Base-by-base conservation (phyloP, 2,113 vertebrate species). In the Corydoras sp. region DNA sequence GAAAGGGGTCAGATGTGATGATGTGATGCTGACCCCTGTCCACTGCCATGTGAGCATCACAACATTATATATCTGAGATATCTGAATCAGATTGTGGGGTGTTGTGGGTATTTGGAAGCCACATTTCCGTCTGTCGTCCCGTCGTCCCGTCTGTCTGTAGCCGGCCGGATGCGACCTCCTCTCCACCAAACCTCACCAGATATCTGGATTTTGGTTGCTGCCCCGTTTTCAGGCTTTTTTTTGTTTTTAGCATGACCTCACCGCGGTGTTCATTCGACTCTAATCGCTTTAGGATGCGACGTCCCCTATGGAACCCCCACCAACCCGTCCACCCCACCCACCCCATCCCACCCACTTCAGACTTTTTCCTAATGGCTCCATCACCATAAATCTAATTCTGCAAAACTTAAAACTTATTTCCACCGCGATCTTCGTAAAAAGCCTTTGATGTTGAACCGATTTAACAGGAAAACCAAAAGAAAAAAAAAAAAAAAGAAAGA, bases 221-320 rank as follows among this genome's bases (percentile, higher is more conserved):
- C n/a, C 49, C 30, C 71, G 24, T 8, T 35, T 48, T 32, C 18
- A 67, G 10, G 10, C 5, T 67, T 50, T 4, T 43, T 82, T 85
- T 81, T 51, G 18, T 58, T 15, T 29, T 48, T 54, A 73, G 68
- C 72, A 86, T 88, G 85, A 90, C 82, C 83, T 90, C 87, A 88
- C 84, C 81, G 66, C 6, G 43, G 83, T 83, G 80, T 85, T 82
- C 80, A 67, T 77, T 50, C 62, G 58, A 83, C 84, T 88, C 86
- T 90, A 90, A 90, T 89, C 87, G 85, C 79, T 89, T 90, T 89
- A 88, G 85, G 82, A 83, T 80, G 75, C 81, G 83, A 86, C 84
- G 81, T 81, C 79, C 86, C 79, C 81, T 43, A 43, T 43, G 35
- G 35, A 43, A 56, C 54, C 18, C 18, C 18, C 18, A 24, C 18